phyloP scores from a whole-genome alignment of 2,113 vertebrate genomes.

The Ictidomys tridecemlineatus region DNA sequence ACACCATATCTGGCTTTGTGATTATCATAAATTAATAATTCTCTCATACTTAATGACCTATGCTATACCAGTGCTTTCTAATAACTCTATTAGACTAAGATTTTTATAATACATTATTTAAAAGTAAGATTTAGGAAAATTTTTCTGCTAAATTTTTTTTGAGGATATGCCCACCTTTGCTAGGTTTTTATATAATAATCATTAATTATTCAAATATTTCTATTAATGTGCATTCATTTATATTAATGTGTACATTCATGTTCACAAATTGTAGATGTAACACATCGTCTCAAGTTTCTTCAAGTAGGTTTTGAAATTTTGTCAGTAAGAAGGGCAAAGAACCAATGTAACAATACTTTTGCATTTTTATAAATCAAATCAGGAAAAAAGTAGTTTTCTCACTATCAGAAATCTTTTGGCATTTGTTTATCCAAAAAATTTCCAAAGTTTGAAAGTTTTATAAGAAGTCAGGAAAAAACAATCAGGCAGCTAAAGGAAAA shows the following conservation, averaged over 20 bases:
- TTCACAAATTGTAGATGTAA: not conserved
- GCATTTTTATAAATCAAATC: not conserved
- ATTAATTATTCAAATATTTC: not conserved
- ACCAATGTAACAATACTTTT: not conserved
- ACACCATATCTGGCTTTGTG: not conserved
- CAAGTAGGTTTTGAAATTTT: constrained; percentile 18
- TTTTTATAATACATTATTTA: constrained; percentile 11
- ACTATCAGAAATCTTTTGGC: not conserved
- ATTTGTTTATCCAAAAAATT: constrained; percentile 1
- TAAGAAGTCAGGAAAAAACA: not conserved
- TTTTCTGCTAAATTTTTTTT: not conserved
- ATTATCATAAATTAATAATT: not conserved
- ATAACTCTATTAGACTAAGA: constrained; percentile 30
- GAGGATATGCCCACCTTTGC: not conserved
- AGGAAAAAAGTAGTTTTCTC: not conserved
- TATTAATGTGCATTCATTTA: not conserved
- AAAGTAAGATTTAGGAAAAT: not conserved
- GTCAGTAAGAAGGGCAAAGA: not conserved
- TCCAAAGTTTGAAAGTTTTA: not conserved
- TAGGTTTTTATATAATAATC: not conserved
- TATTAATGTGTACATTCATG: not conserved
- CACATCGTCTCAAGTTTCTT: not conserved
- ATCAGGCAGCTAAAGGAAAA: not conserved
- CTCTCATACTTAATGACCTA: not conserved
- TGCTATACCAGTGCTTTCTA: not conserved